These are phyloP conservation scores for Zaprionus ornatus DNA, from an alignment of 1,140 invertebrate species.

Conservation along the genomic window DNA sequence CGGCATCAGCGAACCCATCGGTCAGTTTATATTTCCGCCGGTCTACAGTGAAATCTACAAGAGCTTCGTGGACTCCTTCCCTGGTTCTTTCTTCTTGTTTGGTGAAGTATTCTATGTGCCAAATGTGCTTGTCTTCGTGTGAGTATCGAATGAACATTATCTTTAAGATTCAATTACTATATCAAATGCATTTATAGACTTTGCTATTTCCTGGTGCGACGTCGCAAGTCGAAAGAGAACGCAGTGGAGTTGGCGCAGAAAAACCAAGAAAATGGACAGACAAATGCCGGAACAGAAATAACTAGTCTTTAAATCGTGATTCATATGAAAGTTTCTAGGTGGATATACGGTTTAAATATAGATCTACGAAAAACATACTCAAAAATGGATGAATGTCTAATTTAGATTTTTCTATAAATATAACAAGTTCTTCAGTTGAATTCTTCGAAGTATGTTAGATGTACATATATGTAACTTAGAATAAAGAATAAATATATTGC, in stretches of 20 bases:
- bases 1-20: slow-evolving; percentile 78
- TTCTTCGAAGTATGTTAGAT: no score
- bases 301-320: slow-evolving; percentile 70
- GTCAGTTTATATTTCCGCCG: slow-evolving; percentile 76
- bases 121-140: slow-evolving; percentile 81
- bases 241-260: slow-evolving; percentile 57
- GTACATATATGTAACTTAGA: no score
- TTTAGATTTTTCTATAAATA: slow-evolving; percentile 20
- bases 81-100: slow-evolving; percentile 78
- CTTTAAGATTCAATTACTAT: not conserved
- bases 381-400: not conserved
- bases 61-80: slow-evolving; percentile 70
- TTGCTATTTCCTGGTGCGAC: slow-evolving; percentile 65
- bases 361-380: slow-evolving; percentile 27
- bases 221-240: slow-evolving; percentile 53
- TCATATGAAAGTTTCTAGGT: slow-evolving; percentile 10
- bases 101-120: slow-evolving; percentile 79
- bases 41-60: slow-evolving; percentile 75
- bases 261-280: slow-evolving; percentile 41
- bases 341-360: slow-evolving; percentile 38
- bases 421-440: no score
- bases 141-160: slow-evolving; percentile 24
- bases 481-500: no score
- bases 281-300: slow-evolving; percentile 69
- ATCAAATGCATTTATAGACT: slow-evolving; percentile 31